A percentile compares a stretch with the other conserved stretches of the same genome.
phyloP scores from a whole-genome alignment of 2,113 vertebrate species.

The Eublepharis macularius region DNA sequence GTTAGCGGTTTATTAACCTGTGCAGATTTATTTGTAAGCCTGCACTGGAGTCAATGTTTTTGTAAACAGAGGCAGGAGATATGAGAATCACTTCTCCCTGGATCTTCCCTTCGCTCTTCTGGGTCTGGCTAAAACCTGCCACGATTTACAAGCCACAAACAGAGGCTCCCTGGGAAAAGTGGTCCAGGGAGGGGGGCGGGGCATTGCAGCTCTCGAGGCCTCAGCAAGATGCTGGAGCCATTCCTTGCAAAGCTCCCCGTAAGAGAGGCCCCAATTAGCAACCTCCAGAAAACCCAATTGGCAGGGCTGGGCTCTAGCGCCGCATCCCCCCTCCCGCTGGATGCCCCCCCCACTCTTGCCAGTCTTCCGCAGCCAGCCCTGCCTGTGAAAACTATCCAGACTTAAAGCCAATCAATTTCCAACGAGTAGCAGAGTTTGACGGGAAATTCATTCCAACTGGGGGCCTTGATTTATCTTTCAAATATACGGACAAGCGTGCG shows the following conservation, averaged over 20 bases:
- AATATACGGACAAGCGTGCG: conserved; percentile 79
- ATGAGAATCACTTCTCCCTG: neutral
- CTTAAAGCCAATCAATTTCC: conserved; percentile 73
- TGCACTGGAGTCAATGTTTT: neutral
- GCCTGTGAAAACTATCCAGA: conserved; percentile 49
- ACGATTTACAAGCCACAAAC: neutral
- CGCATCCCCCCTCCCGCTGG: neutral
- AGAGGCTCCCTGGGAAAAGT: neutral
- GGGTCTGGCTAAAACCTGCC: too few species aligned
- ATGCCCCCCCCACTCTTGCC: neutral
- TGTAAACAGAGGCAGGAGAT: neutral
- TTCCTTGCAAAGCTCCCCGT: neutral
- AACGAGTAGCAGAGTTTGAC: conserved; percentile 75
- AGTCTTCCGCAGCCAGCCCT: conserved; percentile 17
- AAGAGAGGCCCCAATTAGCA: neutral
- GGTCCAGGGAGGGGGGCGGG: neutral
- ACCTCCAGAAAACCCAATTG: neutral
- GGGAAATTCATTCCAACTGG: conserved; percentile 78
- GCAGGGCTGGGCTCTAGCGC: neutral
- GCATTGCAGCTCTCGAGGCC: neutral
- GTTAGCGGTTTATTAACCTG: neutral
- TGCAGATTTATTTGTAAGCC: neutral
- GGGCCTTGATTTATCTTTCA: conserved; percentile 79
- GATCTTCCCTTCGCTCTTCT: neutral
- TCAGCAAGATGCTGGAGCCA: neutral